Base-by-base conservation (phyloP, 2,113 vertebrate genomes). In the Amia ocellicauda region DNA sequence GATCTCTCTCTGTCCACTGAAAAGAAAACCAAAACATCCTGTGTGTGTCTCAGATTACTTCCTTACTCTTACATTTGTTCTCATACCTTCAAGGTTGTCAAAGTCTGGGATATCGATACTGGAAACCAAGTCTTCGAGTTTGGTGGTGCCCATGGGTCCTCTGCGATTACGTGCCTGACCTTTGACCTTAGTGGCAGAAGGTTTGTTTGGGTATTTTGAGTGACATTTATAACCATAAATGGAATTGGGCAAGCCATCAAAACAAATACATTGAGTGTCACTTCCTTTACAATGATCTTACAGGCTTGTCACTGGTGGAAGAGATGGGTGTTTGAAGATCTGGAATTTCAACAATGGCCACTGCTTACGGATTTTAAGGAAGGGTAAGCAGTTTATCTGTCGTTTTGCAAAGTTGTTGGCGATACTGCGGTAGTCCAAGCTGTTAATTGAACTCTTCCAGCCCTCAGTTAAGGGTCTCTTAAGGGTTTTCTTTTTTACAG, bases 21-120 rank as follows among this genome's bases (percentile, higher is more conserved):
- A n/a, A n/a, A n/a, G n/a, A n/a, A n/a, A n/a, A n/a, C n/a, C n/a
- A n/a, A n/a, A n/a, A n/a, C n/a, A n/a, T n/a, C n/a, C n/a, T n/a
- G n/a, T n/a, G n/a, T n/a, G n/a, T n/a, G n/a, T n/a, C n/a, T n/a
- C n/a, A n/a, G n/a, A n/a, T n/a, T n/a, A n/a, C n/a, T n/a, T n/a
- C n/a, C n/a, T n/a, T n/a, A n/a, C n/a, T n/a, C n/a, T n/a, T n/a
- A n/a, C n/a, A n/a, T n/a, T n/a, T n/a, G n/a, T n/a, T n/a, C n/a
- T n/a, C n/a, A 36, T 63, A 45, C 17, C 26, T 68, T 75, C 50
- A 62, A 93, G 85, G 70, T 84, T 10, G 73, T 88, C 17, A 89
- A 89, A 86, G 76, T 86, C 4, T 92, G 86, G 86, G 82, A 89
- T 68, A 83, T 92, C 69, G 85, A 89, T 72, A 91, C 69, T 7